phyloP scores from a whole-genome alignment of 2,797 vertebrate genomes.

The Syngnathus rostellatus region DNA sequence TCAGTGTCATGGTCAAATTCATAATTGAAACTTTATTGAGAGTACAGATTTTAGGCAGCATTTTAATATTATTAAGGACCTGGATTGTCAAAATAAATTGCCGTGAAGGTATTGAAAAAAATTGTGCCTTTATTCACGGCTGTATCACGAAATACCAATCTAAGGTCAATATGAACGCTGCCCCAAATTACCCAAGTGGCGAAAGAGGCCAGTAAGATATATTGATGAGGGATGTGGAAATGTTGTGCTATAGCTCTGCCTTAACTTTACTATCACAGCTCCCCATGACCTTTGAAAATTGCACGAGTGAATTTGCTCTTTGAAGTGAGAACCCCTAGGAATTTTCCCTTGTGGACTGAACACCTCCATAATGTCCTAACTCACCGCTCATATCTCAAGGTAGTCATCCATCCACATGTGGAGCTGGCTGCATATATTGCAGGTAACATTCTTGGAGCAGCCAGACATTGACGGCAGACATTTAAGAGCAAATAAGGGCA shows the following conservation, averaged over 20 bases:
- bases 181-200: slow-evolving; percentile 32
- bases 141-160: not conserved
- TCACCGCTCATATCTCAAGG: slow-evolving; percentile 8
- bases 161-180: slow-evolving; percentile 31
- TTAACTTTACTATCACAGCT: slow-evolving; percentile 47
- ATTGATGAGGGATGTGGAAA: slow-evolving; percentile 24
- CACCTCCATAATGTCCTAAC: slow-evolving; percentile 30
- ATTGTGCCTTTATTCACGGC: not conserved
- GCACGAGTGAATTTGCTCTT: slow-evolving; percentile 43
- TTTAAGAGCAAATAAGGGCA: slow-evolving; percentile 40
- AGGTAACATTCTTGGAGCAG: slow-evolving; percentile 13
- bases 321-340: slow-evolving; percentile 51
- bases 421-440: slow-evolving; percentile 30
- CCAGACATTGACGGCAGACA: slow-evolving; percentile 23
- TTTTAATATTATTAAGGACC: not conserved
- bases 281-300: slow-evolving; percentile 61
- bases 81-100: not conserved
- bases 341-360: slow-evolving; percentile 30
- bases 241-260: slow-evolving; percentile 43
- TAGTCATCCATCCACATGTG: slow-evolving; percentile 21
- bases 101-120: not conserved
- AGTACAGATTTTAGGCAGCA: no score
- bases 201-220: slow-evolving; percentile 29
- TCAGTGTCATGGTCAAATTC: not conserved
- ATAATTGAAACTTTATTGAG: not conserved